Percentiles rank a stretch among this genome's conserved stretches.
phyloP scores from a whole-genome alignment of 1,140 invertebrate species.

The Nasonia vitripennis region DNA sequence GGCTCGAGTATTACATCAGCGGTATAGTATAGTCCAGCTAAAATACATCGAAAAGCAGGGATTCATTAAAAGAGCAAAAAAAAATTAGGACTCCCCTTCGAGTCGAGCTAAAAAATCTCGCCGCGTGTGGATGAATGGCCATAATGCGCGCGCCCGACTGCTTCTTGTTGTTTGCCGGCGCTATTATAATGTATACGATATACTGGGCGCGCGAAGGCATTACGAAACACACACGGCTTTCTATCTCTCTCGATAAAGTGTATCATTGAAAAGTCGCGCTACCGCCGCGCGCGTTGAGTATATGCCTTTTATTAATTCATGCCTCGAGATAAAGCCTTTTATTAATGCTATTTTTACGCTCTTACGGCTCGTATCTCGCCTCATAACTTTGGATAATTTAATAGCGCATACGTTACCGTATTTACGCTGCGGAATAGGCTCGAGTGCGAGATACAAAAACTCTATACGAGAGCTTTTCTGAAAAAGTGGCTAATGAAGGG shows the following conservation, averaged over 20 bases:
- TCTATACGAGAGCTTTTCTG: too few relatives aligned
- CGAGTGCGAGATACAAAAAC: too few relatives aligned
- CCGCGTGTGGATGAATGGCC: neutral
- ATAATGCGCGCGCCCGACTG: neutral
- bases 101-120: neutral
- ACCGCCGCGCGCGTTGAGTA: neutral
- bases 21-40: too few relatives aligned
- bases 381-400: too few relatives aligned
- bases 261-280: neutral
- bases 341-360: neutral
- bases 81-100: neutral
- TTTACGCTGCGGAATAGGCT: too few relatives aligned
- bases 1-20: too few relatives aligned
- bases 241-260: neutral
- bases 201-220: neutral
- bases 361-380: too few relatives aligned
- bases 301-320: neutral
- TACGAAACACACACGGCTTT: constrained; percentile 9
- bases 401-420: too few relatives aligned
- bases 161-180: neutral
- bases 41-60: too few relatives aligned
- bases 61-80: too few relatives aligned
- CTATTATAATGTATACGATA: neutral
- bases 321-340: neutral
- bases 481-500: too few relatives aligned